These are phyloP conservation scores for Chaetodon trifasciatus DNA, from an alignment of 2,797 vertebrate species.

Conservation along the genomic window DNA sequence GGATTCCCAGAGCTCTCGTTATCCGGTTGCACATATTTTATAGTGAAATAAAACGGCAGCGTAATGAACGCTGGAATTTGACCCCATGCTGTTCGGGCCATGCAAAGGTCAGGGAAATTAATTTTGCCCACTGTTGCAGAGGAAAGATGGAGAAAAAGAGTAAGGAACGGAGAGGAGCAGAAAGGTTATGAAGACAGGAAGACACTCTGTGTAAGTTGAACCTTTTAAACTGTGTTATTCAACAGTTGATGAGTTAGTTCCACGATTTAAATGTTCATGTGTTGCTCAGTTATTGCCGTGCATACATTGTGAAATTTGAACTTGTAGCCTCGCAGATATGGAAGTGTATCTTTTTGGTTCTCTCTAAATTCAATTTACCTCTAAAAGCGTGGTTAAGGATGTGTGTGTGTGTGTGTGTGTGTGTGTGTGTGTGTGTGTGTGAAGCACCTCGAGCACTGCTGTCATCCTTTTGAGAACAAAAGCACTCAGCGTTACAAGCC, in stretches of 20 bases:
- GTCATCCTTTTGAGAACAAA: conserved; percentile 79
- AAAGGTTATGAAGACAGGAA: conserved; percentile 63
- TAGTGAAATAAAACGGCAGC: conserved; percentile 72
- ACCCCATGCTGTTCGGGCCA: conserved; percentile 70
- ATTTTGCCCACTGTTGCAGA: conserved; percentile 72
- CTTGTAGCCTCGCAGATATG: conserved; percentile 43
- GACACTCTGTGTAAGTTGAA: conserved; percentile 56
- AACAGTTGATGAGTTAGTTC: conserved; percentile 46
- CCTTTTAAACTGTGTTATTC: conserved; percentile 58
- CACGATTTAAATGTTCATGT: conserved; percentile 17
- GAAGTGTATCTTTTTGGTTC: conserved; percentile 43
- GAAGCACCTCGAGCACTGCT: conserved; percentile 74
- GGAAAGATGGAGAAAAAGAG: conserved; percentile 25
- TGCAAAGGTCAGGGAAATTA: conserved; percentile 80
- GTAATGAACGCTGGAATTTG: conserved; percentile 81
- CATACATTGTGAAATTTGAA: conserved; percentile 41
- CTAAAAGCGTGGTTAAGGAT: conserved; percentile 51
- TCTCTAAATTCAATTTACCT: conserved; percentile 68
- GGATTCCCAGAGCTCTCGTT: conserved; percentile 81
- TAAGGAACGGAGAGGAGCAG: conserved; percentile 9
- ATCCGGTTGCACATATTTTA: conserved; percentile 76
- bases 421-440: conserved; percentile 47
- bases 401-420: conserved; percentile 36
- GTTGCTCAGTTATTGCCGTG: conserved; percentile 5
- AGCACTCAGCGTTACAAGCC: conserved; percentile 64